phyloP scores from a whole-genome alignment of 2,113 vertebrate genomes.

The Uria lomvia region DNA sequence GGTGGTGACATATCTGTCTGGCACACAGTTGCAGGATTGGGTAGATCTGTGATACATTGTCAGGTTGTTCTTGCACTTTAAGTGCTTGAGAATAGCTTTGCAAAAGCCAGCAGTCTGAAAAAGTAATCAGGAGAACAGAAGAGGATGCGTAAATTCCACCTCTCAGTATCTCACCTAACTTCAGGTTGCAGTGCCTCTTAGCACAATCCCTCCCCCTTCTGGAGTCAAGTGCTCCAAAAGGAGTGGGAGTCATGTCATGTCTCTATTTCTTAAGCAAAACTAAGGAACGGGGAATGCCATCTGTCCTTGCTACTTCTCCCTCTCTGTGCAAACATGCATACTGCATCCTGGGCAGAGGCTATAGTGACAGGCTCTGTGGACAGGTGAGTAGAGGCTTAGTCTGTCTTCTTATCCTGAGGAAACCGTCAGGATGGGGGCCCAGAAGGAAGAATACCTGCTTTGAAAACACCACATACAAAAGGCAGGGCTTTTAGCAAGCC shows the following conservation, averaged over 20 bases:
- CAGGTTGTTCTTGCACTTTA: neutral
- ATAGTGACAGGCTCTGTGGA: neutral
- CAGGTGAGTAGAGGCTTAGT: neutral
- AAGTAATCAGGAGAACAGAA: neutral
- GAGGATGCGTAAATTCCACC: neutral
- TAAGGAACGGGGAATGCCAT: neutral
- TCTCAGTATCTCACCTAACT: neutral
- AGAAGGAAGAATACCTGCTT: neutral
- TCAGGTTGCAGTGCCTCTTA: neutral
- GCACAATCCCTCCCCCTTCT: neutral
- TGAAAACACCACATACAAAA: neutral
- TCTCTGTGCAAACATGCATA: neutral
- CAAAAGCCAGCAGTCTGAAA: neutral
- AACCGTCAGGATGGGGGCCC: neutral
- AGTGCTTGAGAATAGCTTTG: neutral
- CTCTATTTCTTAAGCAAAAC: neutral
- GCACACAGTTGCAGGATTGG: neutral
- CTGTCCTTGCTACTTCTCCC: neutral
- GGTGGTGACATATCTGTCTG: neutral
- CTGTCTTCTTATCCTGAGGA: neutral
- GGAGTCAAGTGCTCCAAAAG: neutral
- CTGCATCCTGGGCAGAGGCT: neutral
- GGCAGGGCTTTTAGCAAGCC: neutral
- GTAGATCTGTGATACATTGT: neutral
- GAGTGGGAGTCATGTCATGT: neutral